A percentile compares a stretch with the other conserved stretches of the same genome.
Evolutionary conservation across 1,140 invertebrate genomes (phyloP).

Genomic region (Drosophila athabasca): DNA sequence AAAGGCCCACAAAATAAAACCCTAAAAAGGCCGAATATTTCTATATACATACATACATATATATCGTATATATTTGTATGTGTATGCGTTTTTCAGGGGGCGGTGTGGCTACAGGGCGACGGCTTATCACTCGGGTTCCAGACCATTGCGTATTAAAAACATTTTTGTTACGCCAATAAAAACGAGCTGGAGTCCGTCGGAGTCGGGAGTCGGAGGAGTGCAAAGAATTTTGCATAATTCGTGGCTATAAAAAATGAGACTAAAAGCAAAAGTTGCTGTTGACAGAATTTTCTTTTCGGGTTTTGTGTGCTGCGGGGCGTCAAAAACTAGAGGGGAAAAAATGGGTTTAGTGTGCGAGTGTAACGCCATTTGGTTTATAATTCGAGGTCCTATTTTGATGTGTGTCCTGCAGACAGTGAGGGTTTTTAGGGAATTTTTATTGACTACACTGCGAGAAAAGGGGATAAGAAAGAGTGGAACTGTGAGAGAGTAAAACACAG

Average conservation of each 20-base stretch:
- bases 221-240: conserved; percentile 76
- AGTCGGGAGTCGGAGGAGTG: conserved; percentile 14
- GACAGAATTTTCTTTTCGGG: conserved; percentile 55
- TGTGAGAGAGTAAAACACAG: too few relatives aligned
- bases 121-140: conserved; percentile 78
- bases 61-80: conserved; percentile 7
- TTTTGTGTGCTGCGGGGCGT: background rate
- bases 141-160: conserved; percentile 82
- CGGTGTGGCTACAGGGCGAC: conserved; percentile 68
- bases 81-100: background rate
- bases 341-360: conserved; percentile 56
- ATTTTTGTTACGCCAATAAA: conserved; percentile 82
- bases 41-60: conserved; percentile 13
- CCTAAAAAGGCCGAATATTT: conserved; percentile 12
- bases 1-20: conserved; percentile 45
- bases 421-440: conserved; percentile 23
- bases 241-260: conserved; percentile 60
- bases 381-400: conserved; percentile 50
- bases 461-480: too few relatives aligned
- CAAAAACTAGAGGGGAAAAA: conserved; percentile 63
- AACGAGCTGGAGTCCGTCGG: conserved; percentile 10
- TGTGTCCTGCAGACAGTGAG: conserved; percentile 21
- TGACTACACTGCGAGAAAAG: conserved; percentile 6
- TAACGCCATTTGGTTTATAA: conserved; percentile 61
- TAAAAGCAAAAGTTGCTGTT: conserved; percentile 52